These are phyloP conservation scores for Meloidogyne floridensis DNA, from an alignment of 1,140 invertebrate species.

Conservation along the genomic window DNA sequence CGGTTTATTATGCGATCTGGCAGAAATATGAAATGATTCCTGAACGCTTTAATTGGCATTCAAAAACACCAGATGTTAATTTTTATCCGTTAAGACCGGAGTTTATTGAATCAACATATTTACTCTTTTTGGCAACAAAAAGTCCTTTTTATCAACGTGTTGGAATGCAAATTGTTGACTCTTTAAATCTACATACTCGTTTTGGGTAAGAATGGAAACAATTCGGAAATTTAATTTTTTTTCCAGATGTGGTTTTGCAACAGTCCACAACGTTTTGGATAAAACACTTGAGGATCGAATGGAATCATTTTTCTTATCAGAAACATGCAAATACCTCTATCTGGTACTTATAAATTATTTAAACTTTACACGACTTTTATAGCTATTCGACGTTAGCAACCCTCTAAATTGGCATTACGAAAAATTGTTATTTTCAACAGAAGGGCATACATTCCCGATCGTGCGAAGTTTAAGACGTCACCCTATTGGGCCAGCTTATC, in stretches of 20 bases:
- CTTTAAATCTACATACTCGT: conserved; percentile 72
- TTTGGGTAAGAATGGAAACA: conserved; percentile 73
- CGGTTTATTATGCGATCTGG: conserved; percentile 75
- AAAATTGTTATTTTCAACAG: conserved; percentile 74
- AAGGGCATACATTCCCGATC: conserved; percentile 75
- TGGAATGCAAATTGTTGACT: conserved; percentile 73
- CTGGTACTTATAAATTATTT: conserved; percentile 68
- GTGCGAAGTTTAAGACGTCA: conserved; percentile 63
- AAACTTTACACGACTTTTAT: conserved; percentile 14
- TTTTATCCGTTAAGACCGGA: conserved; percentile 76
- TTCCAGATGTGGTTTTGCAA: conserved; percentile 74
- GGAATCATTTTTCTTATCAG: conserved; percentile 97
- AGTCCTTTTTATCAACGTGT: conserved; percentile 78
- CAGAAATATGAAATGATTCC: conserved; percentile 73
- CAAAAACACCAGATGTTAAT: conserved; percentile 71
- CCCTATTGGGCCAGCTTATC: conserved; percentile 11
- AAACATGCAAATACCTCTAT: conserved; percentile 97
- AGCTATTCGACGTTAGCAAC: conserved; percentile 76
- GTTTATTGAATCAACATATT: conserved; percentile 75
- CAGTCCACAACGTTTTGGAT: conserved; percentile 80
- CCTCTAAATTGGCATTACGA: conserved; percentile 72
- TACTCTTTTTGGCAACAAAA: conserved; percentile 75
- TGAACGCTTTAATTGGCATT: conserved; percentile 76
- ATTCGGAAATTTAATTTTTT: conserved; percentile 69
- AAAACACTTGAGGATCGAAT: conserved; percentile 93